Evolutionary conservation across 2,888 invertebrate species (phyloP), one percentile per base, ranked within the genome.

Genomic region (Rhabditophanes sp.): DNA sequence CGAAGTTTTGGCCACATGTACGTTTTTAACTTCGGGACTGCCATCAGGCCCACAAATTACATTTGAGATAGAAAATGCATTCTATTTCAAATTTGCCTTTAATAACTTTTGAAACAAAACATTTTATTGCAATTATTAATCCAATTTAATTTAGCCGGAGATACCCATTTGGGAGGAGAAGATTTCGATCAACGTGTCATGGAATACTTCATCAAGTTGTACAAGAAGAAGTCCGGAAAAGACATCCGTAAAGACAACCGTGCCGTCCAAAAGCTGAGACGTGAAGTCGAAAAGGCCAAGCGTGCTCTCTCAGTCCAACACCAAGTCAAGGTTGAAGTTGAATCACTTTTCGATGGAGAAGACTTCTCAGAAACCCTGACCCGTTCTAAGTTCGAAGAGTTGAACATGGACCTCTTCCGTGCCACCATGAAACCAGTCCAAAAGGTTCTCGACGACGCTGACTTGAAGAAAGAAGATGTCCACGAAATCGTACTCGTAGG

Each of bases 401-500:
- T 61, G 14, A 61, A 58, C 45, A 58, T 56, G 49, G 72, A 72
- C 49, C 56, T 73, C 30, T 73, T 73, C 71, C 77, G 82, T 56
- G 82, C 83, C 5, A 88, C 88, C 17, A 74, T 88, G 72, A 84
- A 85, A 68, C 87, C 87, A 3, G 87, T 90, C 5, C 80, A 84
- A 68, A 54, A 58, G 42, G 84, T 93, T 8, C 71, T 99, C 63
- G 88, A 90, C 68, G 96, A 99, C 70, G 84, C 88, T n/a, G 90
- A 90, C 67, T 81, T 96, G 79, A 83, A 83, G 73, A 90, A 88
- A 69, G 82, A 83, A 60, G 90, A 96, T 61, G 82, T 99, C 23
- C 82, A 93, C 67, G 96, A 99, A 70, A 90, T 99, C 61, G 93
- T 99, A 3, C 74, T 99, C 32, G 96, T 96, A 32, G 96, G 96